Evolutionary conservation across 2,888 invertebrate species (phyloP).

Genomic region (Phania funesta): DNA sequence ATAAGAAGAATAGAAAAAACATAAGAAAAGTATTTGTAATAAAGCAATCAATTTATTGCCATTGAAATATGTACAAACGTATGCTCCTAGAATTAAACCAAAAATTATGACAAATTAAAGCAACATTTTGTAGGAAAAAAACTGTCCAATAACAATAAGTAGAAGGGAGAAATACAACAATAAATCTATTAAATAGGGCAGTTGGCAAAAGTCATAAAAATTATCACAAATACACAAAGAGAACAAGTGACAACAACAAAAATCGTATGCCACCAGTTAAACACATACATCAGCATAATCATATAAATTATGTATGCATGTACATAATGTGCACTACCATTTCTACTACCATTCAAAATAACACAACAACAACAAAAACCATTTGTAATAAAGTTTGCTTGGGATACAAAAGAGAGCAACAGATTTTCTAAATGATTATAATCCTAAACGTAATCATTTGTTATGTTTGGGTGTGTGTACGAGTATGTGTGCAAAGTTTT

Average conservation of each 20-base stretch:
- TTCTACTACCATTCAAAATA: not conserved
- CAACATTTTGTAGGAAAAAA: not conserved
- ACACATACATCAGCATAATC: too few species aligned
- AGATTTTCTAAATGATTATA: constrained; percentile 80
- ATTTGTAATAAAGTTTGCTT: constrained; percentile 16
- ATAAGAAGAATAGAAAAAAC: not conserved
- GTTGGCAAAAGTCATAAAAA: constrained; percentile 70
- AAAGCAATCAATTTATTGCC: constrained; percentile 14
- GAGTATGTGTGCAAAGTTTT: not conserved
- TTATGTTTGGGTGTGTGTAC: not conserved
- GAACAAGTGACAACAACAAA: constrained; percentile 11
- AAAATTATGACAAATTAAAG: constrained; percentile 51
- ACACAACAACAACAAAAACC: constrained; percentile 23
- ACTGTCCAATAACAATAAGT: not conserved
- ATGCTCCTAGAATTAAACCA: not conserved
- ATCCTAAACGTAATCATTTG: constrained; percentile 70
- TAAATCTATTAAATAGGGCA: constrained; percentile 68
- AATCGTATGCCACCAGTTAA: constrained; percentile 53
- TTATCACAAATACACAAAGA: constrained; percentile 52
- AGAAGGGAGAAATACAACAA: not conserved
- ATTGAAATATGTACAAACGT: constrained; percentile 1
- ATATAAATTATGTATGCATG: too few species aligned
- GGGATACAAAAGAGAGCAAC: constrained; percentile 73
- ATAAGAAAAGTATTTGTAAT: not conserved
- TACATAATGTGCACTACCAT: too few species aligned